Evolutionary conservation across 2,888 invertebrate species (phyloP).

Genomic region (Heliconius erato): DNA sequence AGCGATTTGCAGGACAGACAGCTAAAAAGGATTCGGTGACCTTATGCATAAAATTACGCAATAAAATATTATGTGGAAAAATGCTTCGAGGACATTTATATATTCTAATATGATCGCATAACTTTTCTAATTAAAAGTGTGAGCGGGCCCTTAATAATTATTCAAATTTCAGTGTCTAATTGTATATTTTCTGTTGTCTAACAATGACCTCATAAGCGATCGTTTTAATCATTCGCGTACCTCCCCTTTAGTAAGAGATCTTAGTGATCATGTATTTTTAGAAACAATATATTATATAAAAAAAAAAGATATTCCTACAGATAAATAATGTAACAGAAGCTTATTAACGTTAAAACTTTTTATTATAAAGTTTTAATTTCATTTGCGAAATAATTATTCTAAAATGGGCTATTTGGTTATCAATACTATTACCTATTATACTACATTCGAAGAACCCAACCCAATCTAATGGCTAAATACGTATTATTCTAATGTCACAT

Average conservation of each 20-base stretch:
- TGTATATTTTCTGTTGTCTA: not conserved
- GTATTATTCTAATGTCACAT: not conserved
- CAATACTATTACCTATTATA: not conserved
- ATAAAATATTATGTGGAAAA: conserved; percentile 42
- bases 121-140: not conserved
- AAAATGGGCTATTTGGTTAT: not conserved
- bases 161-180: not conserved
- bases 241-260: not conserved
- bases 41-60: conserved; percentile 47
- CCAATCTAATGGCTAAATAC: not conserved
- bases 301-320: not conserved
- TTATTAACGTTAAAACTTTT: not conserved
- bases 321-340: not conserved
- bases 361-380: too few species aligned
- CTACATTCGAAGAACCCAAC: not conserved
- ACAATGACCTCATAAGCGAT: conserved; percentile 6
- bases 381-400: too few species aligned
- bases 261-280: not conserved
- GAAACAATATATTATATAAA: not conserved
- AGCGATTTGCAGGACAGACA: conserved; percentile 43
- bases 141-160: not conserved
- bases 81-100: conserved; percentile 8
- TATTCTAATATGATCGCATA: not conserved
- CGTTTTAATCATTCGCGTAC: not conserved
- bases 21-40: conserved; percentile 50